phyloP scores from a whole-genome alignment of 2,113 vertebrate genomes.

The Petrocephalus microphthalmus region DNA sequence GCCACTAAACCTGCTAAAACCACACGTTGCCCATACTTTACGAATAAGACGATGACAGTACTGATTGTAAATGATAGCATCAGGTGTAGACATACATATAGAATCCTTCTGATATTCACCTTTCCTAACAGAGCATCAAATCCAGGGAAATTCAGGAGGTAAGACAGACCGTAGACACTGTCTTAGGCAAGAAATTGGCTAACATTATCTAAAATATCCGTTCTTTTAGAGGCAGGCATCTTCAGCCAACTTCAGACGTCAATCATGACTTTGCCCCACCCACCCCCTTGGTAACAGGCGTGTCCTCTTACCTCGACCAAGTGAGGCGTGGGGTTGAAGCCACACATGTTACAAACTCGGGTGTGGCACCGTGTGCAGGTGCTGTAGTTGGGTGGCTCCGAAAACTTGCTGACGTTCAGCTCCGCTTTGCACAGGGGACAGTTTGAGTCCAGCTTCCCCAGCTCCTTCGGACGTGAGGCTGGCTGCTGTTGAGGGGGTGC shows the following conservation, averaged over 20 bases:
- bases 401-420: constrained; percentile 72
- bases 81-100: neutral
- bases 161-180: neutral
- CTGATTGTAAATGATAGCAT: neutral
- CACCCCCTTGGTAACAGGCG: neutral
- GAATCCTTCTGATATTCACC: neutral
- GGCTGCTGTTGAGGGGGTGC: constrained; percentile 10
- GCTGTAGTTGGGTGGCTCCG: constrained; percentile 82
- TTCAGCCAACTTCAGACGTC: neutral
- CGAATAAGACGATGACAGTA: neutral
- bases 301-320: constrained; percentile 83
- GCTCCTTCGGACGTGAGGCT: constrained; percentile 58
- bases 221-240: neutral
- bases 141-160: neutral
- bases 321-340: constrained; percentile 95
- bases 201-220: neutral
- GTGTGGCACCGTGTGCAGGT: constrained; percentile 84
- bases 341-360: constrained; percentile 94
- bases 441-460: constrained; percentile 68
- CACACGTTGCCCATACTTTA: neutral
- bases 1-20: neutral
- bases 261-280: neutral
- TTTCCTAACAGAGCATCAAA: neutral
- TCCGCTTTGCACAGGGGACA: constrained; percentile 94
- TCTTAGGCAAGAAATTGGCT: neutral